phyloP scores from a whole-genome alignment of 2,797 vertebrate genomes.

The Pseudochirops corinnae region DNA sequence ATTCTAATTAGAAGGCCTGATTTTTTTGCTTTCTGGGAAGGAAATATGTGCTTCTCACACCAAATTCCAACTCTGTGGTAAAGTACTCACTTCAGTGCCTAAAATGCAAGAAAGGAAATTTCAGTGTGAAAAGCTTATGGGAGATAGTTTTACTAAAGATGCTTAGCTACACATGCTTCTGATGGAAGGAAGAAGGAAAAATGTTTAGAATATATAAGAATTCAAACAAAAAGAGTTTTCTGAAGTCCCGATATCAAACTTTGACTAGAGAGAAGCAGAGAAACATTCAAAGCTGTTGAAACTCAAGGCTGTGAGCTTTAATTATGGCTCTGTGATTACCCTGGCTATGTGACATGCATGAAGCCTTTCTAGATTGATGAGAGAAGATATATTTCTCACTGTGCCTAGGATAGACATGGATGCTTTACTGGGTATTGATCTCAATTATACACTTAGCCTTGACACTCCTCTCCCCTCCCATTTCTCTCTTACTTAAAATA shows the following conservation, averaged over 20 bases:
- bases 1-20: slow-evolving; percentile 35
- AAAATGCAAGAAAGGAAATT: slow-evolving; percentile 29
- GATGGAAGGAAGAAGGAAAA: slow-evolving; percentile 5
- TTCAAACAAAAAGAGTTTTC: neutral
- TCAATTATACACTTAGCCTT: neutral
- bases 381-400: neutral
- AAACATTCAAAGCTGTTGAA: neutral
- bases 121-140: slow-evolving; percentile 11
- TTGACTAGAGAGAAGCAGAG: neutral
- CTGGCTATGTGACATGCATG: neutral
- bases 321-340: neutral
- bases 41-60: slow-evolving; percentile 31
- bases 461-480: neutral
- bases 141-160: slow-evolving; percentile 6
- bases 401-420: neutral
- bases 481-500: neutral
- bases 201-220: slow-evolving; percentile 45
- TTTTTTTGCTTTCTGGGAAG: slow-evolving; percentile 50
- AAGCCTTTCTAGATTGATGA: slow-evolving; percentile 25
- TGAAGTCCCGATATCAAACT: neutral
- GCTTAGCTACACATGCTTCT: neutral
- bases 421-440: neutral
- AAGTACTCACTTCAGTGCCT: slow-evolving; percentile 40
- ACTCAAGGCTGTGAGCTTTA: neutral
- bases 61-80: slow-evolving; percentile 40